Evolutionary conservation across 2,113 vertebrate species (phyloP), one percentile per base, ranked within the genome.

Genomic region (Sorex fumeus): DNA sequence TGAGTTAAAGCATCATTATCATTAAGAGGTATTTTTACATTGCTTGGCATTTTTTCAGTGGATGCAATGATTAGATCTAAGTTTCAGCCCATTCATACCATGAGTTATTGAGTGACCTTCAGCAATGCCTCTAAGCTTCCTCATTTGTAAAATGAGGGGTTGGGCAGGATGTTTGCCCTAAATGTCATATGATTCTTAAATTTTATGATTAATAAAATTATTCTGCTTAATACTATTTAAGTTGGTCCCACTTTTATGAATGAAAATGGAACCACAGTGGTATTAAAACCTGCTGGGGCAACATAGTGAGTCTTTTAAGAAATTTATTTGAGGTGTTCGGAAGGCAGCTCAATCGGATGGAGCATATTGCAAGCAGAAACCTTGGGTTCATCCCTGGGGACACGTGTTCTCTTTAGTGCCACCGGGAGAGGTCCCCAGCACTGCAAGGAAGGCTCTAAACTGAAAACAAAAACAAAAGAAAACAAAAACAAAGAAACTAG

Each of bases 1-100:
- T 91, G 81, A 96, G 82, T 91, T 94, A 91, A 84, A 91, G 43
- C 32, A 85, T 87, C 40, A 60, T 87, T 84, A 70, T 94, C 71
- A 87, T 93, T 84, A 84, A 88, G 87, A 93, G 76, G 28, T 84
- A 88, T 90, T 94, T 71, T 87, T 64, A 92, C 43, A 91, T 87
- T 64, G 50, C 19, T 67, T 72, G 5, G 36, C n/a, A 50, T 85
- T 93, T 96, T 64, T 95, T 93, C 34, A 62, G 19, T 72, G 32
- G 45, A 83, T 90, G 40, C 18, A 85, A 15, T 88, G 72, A 79
- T 85, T 88, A 81, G 62, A 74, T 92, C 84, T 83, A 69, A 21
- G 25, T 76, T 86, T 90, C 18, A 88, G 50, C 34, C 60, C 53
- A 67, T 23, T 69, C 27, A 25, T 92, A 76, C 32, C 62, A 32